phyloP scores from a whole-genome alignment of 2,797 vertebrate genomes.

The Eospalax fontanierii region DNA sequence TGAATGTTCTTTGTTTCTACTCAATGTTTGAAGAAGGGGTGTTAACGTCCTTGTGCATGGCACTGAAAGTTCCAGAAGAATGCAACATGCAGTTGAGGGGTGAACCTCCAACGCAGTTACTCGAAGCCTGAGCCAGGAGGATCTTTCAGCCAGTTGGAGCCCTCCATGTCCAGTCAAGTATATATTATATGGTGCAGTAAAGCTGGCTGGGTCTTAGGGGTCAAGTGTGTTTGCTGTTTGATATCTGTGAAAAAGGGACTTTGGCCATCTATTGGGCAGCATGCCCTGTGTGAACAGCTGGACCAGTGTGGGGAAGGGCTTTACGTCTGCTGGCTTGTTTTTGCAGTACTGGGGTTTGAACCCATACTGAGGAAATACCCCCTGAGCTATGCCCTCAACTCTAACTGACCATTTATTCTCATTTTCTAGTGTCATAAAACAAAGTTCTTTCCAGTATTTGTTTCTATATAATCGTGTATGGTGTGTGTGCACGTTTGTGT shows the following conservation, averaged over 20 bases:
- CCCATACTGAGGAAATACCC: neutral
- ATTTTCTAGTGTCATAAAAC: no score
- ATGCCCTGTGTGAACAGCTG: neutral
- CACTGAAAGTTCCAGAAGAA: neutral
- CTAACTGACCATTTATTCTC: neutral
- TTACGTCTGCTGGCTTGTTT: neutral
- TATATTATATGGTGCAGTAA: neutral
- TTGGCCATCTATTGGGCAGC: neutral
- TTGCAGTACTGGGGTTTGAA: neutral
- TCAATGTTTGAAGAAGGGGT: neutral
- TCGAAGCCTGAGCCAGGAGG: neutral
- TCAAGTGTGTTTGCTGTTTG: neutral
- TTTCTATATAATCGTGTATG: no score
- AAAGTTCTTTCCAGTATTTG: no score
- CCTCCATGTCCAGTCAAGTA: neutral
- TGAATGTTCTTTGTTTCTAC: neutral
- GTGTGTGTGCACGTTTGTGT: no score
- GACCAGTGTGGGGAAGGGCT: no score
- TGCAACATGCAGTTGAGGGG: neutral
- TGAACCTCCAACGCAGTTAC: rapidly evolving
- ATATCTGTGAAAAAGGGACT: neutral
- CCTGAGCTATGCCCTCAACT: no score
- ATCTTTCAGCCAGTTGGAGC: neutral
- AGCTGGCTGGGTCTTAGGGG: neutral
- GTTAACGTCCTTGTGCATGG: neutral